Evolutionary conservation across 2,888 invertebrate genomes (phyloP).

Genomic region (Chloroclystis v-ata): DNA sequence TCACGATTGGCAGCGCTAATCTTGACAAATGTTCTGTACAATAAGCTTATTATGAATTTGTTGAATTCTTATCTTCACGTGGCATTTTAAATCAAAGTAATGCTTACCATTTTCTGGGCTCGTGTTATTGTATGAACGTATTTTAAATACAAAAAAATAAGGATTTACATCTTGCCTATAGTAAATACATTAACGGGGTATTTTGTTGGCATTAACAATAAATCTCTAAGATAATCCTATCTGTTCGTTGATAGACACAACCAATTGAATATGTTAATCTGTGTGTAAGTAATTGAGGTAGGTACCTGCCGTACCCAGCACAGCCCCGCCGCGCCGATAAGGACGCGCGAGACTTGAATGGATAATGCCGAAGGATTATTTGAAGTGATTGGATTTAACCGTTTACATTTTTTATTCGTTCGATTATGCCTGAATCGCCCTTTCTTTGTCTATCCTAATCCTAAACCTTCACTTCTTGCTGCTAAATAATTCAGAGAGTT

Average conservation of each 20-base stretch:
- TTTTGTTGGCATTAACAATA: conserved; percentile 3
- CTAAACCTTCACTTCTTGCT: too few relatives aligned
- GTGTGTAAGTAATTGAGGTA: conserved; percentile 13
- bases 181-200: background rate
- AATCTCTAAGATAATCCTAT: conserved; percentile 6
- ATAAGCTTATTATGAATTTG: too few relatives aligned
- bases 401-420: background rate
- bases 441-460: background rate
- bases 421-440: background rate
- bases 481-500: too few relatives aligned
- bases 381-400: background rate
- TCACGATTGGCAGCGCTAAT: background rate
- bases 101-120: too few relatives aligned
- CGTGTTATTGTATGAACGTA: too few relatives aligned
- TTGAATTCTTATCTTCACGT: too few relatives aligned
- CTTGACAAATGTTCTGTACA: background rate
- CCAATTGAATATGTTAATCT: conserved; percentile 20
- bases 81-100: too few relatives aligned
- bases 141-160: too few relatives aligned
- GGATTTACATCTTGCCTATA: too few relatives aligned
- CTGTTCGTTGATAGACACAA: conserved; percentile 7
- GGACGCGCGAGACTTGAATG: conserved; percentile 5
- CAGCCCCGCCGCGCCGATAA: conserved; percentile 5
- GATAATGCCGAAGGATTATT: conserved; percentile 2
- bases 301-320: conserved; percentile 3